These are phyloP conservation scores for Nannoperca obscura DNA, from an alignment of 2,797 vertebrate species.

Conservation along the genomic window DNA sequence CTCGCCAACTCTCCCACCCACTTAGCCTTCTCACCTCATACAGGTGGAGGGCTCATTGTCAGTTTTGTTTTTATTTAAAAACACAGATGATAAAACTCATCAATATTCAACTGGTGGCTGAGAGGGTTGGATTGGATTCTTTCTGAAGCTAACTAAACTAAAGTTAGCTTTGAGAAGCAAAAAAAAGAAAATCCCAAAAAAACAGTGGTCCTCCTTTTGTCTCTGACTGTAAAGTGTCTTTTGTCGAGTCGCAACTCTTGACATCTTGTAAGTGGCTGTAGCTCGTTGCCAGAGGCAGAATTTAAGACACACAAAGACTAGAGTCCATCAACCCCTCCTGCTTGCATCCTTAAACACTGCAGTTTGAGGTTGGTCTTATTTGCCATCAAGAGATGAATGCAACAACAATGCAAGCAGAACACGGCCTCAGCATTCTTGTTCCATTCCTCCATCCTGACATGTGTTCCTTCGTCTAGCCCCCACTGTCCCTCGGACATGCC, in stretches of 20 bases:
- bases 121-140: slow-evolving; percentile 79
- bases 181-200: slow-evolving; percentile 40
- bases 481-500: slow-evolving; percentile 56
- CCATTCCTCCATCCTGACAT: slow-evolving; percentile 51
- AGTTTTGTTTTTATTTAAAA: slow-evolving; percentile 85
- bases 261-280: slow-evolving; percentile 84
- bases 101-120: slow-evolving; percentile 90
- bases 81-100: slow-evolving; percentile 99
- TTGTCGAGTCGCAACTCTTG: slow-evolving; percentile 81
- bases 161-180: slow-evolving; percentile 77
- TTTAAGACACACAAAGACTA: slow-evolving; percentile 76
- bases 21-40: slow-evolving; percentile 70
- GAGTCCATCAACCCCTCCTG: slow-evolving; percentile 64
- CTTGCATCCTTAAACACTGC: slow-evolving; percentile 59
- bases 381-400: slow-evolving; percentile 75
- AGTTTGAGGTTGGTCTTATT: slow-evolving; percentile 71
- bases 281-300: slow-evolving; percentile 79
- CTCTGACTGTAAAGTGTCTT: slow-evolving; percentile 76
- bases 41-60: slow-evolving; percentile 75
- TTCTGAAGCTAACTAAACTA: slow-evolving; percentile 79
- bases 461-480: slow-evolving; percentile 42
- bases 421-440: slow-evolving; percentile 54
- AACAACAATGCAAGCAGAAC: slow-evolving; percentile 65
- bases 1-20: slow-evolving; percentile 74
- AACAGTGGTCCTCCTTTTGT: slow-evolving; percentile 74